Percentiles rank a stretch among this genome's conserved stretches.
Conservation (phyloP, 2,888 invertebrate genomes). For the Nomada fabriciana region DNA sequence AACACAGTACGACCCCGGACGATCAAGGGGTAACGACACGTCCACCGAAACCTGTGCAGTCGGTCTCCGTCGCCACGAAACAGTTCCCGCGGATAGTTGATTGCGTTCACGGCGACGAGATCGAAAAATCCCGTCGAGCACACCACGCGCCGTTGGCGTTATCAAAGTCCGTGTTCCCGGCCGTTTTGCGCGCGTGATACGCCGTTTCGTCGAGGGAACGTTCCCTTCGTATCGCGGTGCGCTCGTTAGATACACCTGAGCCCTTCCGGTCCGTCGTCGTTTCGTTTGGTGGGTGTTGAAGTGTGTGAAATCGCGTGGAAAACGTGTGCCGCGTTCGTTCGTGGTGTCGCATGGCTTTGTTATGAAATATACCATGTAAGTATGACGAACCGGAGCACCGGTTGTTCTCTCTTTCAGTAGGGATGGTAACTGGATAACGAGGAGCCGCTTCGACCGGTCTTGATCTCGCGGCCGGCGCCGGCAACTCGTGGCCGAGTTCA, state of each 20-base stretch:
- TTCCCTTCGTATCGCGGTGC: slow-evolving; percentile 19
- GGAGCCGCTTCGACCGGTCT: slow-evolving; percentile 8
- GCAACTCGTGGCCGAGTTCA: slow-evolving; percentile 46
- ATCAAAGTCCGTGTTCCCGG: neutral
- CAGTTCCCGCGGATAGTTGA: slow-evolving; percentile 55
- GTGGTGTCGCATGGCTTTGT: slow-evolving; percentile 60
- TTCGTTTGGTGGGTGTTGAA: slow-evolving; percentile 29
- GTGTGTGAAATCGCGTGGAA: slow-evolving; percentile 23
- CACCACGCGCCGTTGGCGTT: neutral
- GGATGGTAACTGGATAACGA: neutral
- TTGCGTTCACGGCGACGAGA: slow-evolving; percentile 2
- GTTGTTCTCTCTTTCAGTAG: neutral
- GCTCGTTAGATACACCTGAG: slow-evolving; percentile 6
- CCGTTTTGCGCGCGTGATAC: slow-evolving; percentile 20
- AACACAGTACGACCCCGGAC: slow-evolving; percentile 80
- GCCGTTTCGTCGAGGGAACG: neutral
- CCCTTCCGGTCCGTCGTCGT: slow-evolving; percentile 7
- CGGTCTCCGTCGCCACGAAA: slow-evolving; percentile 13
- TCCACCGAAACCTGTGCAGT: slow-evolving; percentile 38
- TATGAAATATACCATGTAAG: slow-evolving; percentile 72
- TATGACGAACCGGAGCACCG: slow-evolving; percentile 26
- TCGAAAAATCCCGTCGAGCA: neutral
- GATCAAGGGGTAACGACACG: slow-evolving; percentile 75
- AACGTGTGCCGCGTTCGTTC: slow-evolving; percentile 10
- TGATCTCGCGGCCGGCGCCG: slow-evolving; percentile 22